Evolutionary conservation across 2,797 vertebrate genomes (phyloP), one percentile per base, ranked within the genome.

Genomic region (Paedocypris micromegethes): DNA sequence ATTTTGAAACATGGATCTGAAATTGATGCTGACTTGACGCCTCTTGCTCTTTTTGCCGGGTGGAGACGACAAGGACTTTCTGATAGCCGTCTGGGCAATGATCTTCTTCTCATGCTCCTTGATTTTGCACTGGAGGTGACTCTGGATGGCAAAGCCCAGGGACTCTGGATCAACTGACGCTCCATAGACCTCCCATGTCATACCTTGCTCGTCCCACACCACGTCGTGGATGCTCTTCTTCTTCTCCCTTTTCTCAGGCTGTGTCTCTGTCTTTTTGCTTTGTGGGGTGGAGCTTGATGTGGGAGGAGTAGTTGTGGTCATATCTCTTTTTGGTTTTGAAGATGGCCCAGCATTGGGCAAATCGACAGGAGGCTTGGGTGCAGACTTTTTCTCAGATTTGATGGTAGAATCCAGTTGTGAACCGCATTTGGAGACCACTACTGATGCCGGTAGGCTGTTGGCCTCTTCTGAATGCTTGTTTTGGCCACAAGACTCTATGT

Each of bases 131-230:
- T 98, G 95, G 66, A 99, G 81, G 78, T 99, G 97, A 86, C 94
- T 98, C 88, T 98, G 97, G 79, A 99, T 99, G 47, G 96, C 97
- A 8, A 98, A 91, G 38, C 97, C 97, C 42, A 98, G 85, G 0
- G 93, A 97, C 76, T 99, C 97, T 0, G 93, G 94, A 81, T 99
- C 97, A 1, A 97, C 87, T 0, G 95, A 94, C 0, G 97, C 97
- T 0, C 97, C 97, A 0, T 99, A 99, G 55, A 99, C 96, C 78
- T 99, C 97, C 97, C 97, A 99, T 0, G 97, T 99, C 97, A 99
- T 99, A 66, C 97, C 96, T 74, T 99, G 96, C 66, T 98, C 97
- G 0, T 99, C 97, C 96, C 97, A 99, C 44, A 96, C 83, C 0
- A 99, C 96, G 37, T 99, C 96, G 3, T 94, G 89, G 67, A 98